These are phyloP conservation scores for Stenodera caucasica DNA, from an alignment of 2,888 invertebrate genomes.

Conservation along the genomic window DNA sequence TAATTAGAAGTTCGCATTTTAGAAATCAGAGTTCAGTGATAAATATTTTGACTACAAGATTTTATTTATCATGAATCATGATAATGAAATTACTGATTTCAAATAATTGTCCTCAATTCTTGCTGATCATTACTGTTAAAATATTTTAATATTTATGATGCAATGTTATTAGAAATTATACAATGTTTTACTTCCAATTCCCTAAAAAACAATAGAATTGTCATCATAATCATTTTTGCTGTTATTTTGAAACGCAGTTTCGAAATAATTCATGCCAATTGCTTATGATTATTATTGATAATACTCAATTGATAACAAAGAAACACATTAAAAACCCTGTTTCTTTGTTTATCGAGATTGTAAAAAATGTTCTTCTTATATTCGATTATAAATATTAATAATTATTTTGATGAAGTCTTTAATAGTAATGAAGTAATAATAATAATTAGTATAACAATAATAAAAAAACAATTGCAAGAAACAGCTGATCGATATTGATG, in stretches of 20 bases:
- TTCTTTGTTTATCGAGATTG: neutral
- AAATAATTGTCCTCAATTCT: too few relatives aligned
- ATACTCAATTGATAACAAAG: neutral
- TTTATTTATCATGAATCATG: too few relatives aligned
- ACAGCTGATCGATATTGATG: slow-evolving; percentile 14
- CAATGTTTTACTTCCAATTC: neutral
- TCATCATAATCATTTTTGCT: neutral
- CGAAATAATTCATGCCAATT: neutral
- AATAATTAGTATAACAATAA: neutral
- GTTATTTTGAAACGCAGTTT: neutral
- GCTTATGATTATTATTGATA: too few relatives aligned
- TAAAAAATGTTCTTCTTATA: neutral
- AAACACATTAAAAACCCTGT: neutral
- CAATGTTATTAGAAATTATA: neutral
- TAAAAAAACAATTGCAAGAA: slow-evolving; percentile 16
- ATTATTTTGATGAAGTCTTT: neutral
- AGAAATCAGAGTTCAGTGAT: too few relatives aligned
- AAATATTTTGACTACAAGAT: too few relatives aligned
- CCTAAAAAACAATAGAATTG: neutral
- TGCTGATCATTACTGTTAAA: neutral
- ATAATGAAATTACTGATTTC: too few relatives aligned
- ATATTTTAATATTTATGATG: neutral
- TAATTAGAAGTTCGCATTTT: too few relatives aligned
- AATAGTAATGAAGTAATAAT: neutral
- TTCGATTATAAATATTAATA: neutral